Evolutionary conservation across 2,888 invertebrate genomes (phyloP).

Genomic region (Prenolepis imparis): DNA sequence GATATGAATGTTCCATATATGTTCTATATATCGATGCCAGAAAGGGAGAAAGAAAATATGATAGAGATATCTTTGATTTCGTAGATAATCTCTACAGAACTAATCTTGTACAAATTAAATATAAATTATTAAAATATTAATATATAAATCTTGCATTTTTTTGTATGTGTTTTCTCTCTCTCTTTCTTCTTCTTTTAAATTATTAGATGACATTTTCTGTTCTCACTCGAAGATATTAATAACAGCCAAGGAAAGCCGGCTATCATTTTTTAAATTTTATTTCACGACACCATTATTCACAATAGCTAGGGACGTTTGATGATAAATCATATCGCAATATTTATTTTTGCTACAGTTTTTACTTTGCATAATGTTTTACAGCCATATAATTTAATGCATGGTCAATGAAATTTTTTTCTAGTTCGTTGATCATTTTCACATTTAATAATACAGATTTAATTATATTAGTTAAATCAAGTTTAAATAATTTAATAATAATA

Average conservation of each 20-base stretch:
- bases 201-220: background rate
- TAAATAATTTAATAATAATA: conserved; percentile 14
- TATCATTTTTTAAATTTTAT: conserved; percentile 15
- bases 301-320: background rate
- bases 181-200: background rate
- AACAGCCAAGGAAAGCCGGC: background rate
- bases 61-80: background rate
- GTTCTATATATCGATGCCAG: background rate
- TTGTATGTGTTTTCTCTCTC: background rate
- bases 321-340: background rate
- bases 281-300: background rate
- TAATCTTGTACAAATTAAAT: background rate
- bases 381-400: background rate
- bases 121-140: conserved; percentile 11
- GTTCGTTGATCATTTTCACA: background rate
- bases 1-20: background rate
- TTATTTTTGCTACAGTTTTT: conserved; percentile 4
- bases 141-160: background rate
- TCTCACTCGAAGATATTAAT: conserved; percentile 1
- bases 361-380: background rate
- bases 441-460: background rate
- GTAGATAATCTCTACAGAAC: background rate
- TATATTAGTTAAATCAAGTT: background rate
- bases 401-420: background rate
- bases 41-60: background rate